Percentiles rank a stretch among this genome's conserved stretches.
Evolutionary conservation across 2,888 invertebrate genomes (phyloP).

Genomic region (Hydrotaea diabolus): DNA sequence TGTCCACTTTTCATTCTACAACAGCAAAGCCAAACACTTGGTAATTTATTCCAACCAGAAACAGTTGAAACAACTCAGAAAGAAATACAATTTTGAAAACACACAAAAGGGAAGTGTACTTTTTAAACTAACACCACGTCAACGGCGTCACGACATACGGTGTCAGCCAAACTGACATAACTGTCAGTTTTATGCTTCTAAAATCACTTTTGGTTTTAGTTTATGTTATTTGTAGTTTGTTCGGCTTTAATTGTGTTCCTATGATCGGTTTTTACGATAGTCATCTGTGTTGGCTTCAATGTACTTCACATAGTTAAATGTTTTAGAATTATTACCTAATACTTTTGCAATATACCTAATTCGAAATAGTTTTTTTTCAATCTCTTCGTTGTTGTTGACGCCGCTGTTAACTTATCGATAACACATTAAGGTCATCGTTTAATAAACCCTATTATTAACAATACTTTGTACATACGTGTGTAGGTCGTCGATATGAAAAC

Average conservation of each 20-base stretch:
- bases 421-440: conserved; percentile 15
- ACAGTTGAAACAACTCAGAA: background rate
- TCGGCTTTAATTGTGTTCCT: background rate
- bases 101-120: background rate
- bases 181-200: conserved; percentile 9
- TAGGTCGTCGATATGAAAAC: background rate
- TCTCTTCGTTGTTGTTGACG: background rate
- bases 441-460: background rate
- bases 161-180: background rate
- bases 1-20: no score
- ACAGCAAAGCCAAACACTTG: background rate
- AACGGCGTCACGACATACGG: background rate
- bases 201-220: conserved; percentile 5
- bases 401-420: conserved; percentile 15
- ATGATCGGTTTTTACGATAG: background rate
- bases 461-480: background rate
- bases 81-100: conserved; percentile 4
- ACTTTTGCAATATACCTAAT: conserved; percentile 5
- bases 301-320: background rate
- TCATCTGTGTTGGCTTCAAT: background rate
- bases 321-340: conserved; percentile 23
- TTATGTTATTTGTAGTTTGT: background rate
- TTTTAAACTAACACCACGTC: background rate
- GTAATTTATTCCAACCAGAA: conserved; percentile 14
- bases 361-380: background rate